Conservation (phyloP, 2,797 vertebrate genomes). For the Todus mexicanus region DNA sequence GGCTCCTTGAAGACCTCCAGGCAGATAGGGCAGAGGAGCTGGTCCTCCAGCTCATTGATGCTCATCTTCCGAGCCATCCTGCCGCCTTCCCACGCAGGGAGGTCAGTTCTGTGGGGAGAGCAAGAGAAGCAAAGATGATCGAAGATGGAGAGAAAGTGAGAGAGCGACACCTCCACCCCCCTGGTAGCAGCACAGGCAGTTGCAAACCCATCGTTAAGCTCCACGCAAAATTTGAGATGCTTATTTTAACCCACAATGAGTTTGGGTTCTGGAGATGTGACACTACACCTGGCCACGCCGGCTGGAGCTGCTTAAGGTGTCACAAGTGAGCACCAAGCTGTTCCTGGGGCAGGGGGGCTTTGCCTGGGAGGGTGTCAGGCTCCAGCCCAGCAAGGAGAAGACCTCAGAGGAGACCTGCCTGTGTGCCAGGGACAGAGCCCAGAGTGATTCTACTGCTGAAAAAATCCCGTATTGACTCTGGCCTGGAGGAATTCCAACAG, state of each 20-base stretch:
- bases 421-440: neutral
- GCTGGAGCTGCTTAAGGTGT: neutral
- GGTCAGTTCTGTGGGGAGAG: neutral
- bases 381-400: neutral
- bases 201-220: neutral
- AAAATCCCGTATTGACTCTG: neutral
- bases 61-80: conserved; percentile 73
- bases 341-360: neutral
- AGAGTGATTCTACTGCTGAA: neutral
- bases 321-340: neutral
- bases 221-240: neutral
- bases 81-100: neutral
- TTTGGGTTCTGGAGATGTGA: neutral
- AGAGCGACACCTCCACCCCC: neutral
- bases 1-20: conserved; percentile 81
- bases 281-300: neutral
- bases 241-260: neutral
- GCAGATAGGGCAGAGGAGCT: conserved; percentile 79
- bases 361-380: neutral
- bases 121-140: neutral
- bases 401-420: neutral
- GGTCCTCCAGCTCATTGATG: conserved; percentile 72
- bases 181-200: neutral
- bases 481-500: neutral
- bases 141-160: neutral